Evolutionary conservation across 2,797 vertebrate species (phyloP), one percentile per base, ranked within the genome.

Genomic region (Anas flavirostris): DNA sequence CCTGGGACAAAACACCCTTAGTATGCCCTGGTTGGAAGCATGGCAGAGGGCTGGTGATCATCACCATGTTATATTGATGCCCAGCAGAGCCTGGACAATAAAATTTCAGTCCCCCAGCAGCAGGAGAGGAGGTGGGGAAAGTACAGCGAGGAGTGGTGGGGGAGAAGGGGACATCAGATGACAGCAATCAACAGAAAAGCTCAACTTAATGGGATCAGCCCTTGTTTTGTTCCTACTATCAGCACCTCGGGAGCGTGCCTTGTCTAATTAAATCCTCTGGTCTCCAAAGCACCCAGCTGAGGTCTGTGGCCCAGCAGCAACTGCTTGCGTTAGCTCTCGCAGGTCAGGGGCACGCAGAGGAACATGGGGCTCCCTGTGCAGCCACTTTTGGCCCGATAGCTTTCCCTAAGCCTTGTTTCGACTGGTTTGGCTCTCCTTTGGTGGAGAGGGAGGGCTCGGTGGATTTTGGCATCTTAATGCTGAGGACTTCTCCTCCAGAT

Each of bases 151-250:
- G 26, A 53, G 31, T 1, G 1, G 4, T 3, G 25, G 53, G 56
- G 46, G 37, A 69, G 60, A 7, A 6, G 37, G 41, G 64, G 62
- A 41, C 55, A 46, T 95, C 86, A 86, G 88, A 66, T 90, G 81
- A 59, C 81, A 79, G 55, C 52, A 69, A 63, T 26, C 70, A 76
- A 16, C 18, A 21, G 81, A 86, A 67, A 68, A 88, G 91, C 90
- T 82, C 91, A 86, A 82, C 67, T 82, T 93, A 86, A 90, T 76
- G 74, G 81, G 63, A 88, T 95, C 91, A 88, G 41, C 83, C 23
- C n/a, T 94, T 10, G 8, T 79, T 83, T 90, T 76, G 63, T 63
- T 82, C 59, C 82, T 81, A 50, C 79, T 74, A 76, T 43, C 66
- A 70, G 83, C 41, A 73, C 86, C 92, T 94, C 75, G 92, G 90